Base-by-base conservation (phyloP, 23 tunicate genomes). In the Trididemnum miniatum region DNA sequence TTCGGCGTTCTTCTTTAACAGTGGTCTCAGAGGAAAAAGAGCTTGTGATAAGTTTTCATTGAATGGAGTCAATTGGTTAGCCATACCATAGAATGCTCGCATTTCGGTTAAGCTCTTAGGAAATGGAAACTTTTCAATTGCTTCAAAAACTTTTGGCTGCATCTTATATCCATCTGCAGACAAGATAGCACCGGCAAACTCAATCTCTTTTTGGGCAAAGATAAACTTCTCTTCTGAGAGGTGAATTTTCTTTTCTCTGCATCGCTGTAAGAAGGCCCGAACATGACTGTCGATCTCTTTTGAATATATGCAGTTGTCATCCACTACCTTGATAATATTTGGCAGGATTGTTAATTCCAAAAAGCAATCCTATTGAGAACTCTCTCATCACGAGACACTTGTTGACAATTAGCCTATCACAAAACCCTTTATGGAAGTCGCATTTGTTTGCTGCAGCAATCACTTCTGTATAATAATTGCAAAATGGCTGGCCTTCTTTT, bases 1-100 rank as follows among this genome's bases (percentile, higher is more conserved):
- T 35, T 28, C 37, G 31, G 75, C 75, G 22, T 30, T 22, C n/a
- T 69, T 69, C 25, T 69, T 69, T 31, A 69, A 34, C 7, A 69
- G 39, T 69, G 75, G 75, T 69, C 38, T 15, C 12, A 69, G 25
- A 32, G 75, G 75, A 5, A 5, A 32, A 5, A 69, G 38, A 32
- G 75, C 75, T 29, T 30, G 7, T 28, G 75, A 7, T 37, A 69
- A 69, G 31, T 69, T 12, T 29, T 32, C 38, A 32, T 69, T 69
- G 25, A 69, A 69, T 5, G 38, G 75, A 4, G 75, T 37, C 12
- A 28, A 34, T 34, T 69, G 75, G 25, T 69, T 28, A 9, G 75
- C 75, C 75, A 69, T 69, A 3, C 38, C 75, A 12, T 69, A 32
- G 31, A 69, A 69, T 31, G 75, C 3, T 24, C 22, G 37, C 75